A percentile compares a stretch with the other conserved stretches of the same genome.
Conservation (phyloP, 2,797 vertebrate species). For the Danio albolineatus region DNA sequence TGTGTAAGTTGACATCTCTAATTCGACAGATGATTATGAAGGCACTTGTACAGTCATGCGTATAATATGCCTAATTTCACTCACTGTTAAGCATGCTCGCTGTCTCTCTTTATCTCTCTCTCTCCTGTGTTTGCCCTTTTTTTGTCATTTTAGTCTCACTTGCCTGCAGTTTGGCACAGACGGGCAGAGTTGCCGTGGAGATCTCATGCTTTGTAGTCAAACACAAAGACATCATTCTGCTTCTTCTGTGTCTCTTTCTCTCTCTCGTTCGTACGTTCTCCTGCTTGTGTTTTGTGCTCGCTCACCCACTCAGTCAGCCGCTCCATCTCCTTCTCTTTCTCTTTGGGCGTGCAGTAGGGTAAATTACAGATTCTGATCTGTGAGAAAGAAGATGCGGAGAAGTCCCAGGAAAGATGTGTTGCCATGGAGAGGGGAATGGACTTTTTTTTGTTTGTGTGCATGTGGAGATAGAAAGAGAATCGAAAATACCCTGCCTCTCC, state of each 20-base stretch:
- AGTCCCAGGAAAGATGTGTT: constrained; percentile 58
- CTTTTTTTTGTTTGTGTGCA: constrained; percentile 46
- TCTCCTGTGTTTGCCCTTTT: constrained; percentile 37
- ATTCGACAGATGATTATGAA: not conserved
- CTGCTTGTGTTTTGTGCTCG: constrained; percentile 24
- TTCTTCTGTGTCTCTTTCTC: constrained; percentile 44
- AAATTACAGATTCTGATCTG: constrained; percentile 64
- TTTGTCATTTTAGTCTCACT: constrained; percentile 38
- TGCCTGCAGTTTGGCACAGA: constrained; percentile 57
- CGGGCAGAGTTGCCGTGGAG: constrained; percentile 68
- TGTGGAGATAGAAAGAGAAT: constrained; percentile 38
- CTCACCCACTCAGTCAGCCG: constrained; percentile 19
- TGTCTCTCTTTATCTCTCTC: constrained; percentile 29
- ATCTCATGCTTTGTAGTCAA: constrained; percentile 77
- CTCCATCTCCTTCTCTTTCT: not conserved
- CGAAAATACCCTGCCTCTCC: constrained; percentile 20
- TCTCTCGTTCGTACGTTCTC: constrained; percentile 65
- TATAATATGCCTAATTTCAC: constrained; percentile 43
- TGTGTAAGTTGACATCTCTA: no score
- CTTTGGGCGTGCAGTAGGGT: constrained; percentile 15
- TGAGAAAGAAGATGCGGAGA: constrained; percentile 59
- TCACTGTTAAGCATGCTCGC: constrained; percentile 8
- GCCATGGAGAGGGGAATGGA: constrained; percentile 57
- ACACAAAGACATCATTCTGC: constrained; percentile 78
- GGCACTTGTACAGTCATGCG: constrained; percentile 8